Evolutionary conservation across 2,113 vertebrate species (phyloP).

Genomic region (Lutjanus erythropterus): DNA sequence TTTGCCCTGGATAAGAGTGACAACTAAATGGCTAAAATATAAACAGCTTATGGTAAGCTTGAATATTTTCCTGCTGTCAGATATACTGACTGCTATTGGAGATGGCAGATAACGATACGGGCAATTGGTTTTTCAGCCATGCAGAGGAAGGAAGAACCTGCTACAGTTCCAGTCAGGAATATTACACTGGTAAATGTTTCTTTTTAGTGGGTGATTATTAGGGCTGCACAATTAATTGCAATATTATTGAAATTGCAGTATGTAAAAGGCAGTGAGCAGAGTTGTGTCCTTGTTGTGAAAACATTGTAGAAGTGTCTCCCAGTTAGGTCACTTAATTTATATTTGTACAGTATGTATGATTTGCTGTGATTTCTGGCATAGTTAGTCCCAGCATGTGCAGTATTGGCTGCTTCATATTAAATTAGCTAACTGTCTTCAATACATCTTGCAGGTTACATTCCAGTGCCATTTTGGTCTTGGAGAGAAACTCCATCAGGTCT

Average conservation of each 20-base stretch:
- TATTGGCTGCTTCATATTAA: background rate
- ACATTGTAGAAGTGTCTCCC: no score
- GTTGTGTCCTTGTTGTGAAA: background rate
- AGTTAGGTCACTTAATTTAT: background rate
- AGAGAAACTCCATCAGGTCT: background rate
- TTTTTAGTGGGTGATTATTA: background rate
- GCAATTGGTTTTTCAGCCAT: slow-evolving; percentile 18
- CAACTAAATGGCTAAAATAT: slow-evolving; percentile 40
- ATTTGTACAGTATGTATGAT: background rate
- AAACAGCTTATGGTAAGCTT: slow-evolving; percentile 41
- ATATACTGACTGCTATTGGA: slow-evolving; percentile 34
- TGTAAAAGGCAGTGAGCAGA: no score
- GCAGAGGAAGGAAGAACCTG: background rate
- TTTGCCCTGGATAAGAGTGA: slow-evolving; percentile 23
- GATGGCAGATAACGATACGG: slow-evolving; percentile 44
- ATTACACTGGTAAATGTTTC: slow-evolving; percentile 9
- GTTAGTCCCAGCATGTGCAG: background rate
- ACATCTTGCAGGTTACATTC: background rate
- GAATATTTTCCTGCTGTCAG: slow-evolving; percentile 23
- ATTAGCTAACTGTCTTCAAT: background rate
- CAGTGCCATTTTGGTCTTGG: background rate
- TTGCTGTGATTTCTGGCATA: background rate
- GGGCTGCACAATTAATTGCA: no score
- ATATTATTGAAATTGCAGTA: no score
- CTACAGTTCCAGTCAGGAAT: slow-evolving; percentile 3